A percentile compares a stretch with the other conserved stretches of the same genome.
Conservation (phyloP, 2,113 vertebrate genomes). For the Dascyllus trimaculatus region DNA sequence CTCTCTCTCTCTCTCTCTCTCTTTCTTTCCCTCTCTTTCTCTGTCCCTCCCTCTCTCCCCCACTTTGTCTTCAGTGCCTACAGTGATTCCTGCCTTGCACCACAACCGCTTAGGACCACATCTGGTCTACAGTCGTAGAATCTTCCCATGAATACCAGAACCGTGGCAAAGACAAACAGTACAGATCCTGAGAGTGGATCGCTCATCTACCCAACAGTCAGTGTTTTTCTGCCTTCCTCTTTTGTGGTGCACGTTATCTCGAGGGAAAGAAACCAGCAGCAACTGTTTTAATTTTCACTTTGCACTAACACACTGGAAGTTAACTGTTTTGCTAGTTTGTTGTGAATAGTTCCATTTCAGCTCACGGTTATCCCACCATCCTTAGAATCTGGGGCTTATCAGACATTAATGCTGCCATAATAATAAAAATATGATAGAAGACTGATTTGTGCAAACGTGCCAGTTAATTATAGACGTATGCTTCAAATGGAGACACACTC, state of each 20-base stretch:
- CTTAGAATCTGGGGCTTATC: background rate
- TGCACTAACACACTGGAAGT: constrained; percentile 36
- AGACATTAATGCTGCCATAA: constrained; percentile 2
- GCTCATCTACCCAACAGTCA: constrained; percentile 50
- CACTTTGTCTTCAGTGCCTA: constrained; percentile 31
- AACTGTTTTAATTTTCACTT: constrained; percentile 22
- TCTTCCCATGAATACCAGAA: constrained; percentile 72
- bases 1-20: background rate
- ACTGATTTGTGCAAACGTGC: background rate
- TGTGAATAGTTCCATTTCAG: constrained; percentile 22
- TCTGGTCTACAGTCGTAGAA: constrained; percentile 73
- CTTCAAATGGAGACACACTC: background rate
- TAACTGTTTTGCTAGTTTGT: constrained; percentile 4
- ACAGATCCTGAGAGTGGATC: constrained; percentile 63
- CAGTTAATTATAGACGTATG: no score
- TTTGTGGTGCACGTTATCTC: constrained; percentile 39
- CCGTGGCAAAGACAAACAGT: constrained; percentile 67
- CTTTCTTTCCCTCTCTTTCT: background rate
- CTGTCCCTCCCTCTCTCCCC: background rate
- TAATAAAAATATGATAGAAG: background rate
- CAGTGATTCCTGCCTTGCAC: constrained; percentile 54
- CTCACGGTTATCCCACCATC: constrained; percentile 5
- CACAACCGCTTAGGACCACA: constrained; percentile 58
- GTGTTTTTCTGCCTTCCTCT: constrained; percentile 55
- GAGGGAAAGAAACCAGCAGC: constrained; percentile 33